Conservation (phyloP, 1,140 invertebrate species). For the Magallana angulata region DNA sequence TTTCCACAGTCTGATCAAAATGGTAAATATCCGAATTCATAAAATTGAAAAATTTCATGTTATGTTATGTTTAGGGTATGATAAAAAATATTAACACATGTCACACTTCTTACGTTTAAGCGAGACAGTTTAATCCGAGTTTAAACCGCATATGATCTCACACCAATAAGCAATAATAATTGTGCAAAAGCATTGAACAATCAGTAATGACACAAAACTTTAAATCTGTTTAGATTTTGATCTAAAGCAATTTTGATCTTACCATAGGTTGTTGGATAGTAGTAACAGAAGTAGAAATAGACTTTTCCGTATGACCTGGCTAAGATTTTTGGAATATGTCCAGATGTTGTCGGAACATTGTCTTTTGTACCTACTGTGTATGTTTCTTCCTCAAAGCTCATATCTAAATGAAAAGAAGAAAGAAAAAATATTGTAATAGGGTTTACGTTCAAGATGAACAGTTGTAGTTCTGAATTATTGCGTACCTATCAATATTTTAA, state of each 20-base stretch:
- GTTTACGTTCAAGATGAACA: no score
- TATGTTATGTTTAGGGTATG: background rate
- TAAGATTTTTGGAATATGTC: background rate
- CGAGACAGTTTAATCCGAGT: no score
- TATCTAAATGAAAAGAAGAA: background rate
- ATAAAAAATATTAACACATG: background rate
- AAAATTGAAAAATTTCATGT: background rate
- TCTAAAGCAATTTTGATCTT: background rate
- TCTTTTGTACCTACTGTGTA: background rate
- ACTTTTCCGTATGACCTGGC: background rate
- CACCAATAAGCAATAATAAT: background rate
- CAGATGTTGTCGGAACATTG: background rate
- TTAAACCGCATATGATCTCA: no score
- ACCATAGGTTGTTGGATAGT: conserved; percentile 14
- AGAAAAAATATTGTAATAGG: no score
- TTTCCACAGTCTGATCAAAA: background rate
- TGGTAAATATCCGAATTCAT: background rate
- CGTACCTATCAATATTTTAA: no score
- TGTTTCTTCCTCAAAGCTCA: background rate
- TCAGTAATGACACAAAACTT: no score
- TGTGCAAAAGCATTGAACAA: background rate
- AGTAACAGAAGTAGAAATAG: background rate
- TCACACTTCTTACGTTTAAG: no score
- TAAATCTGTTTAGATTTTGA: no score
- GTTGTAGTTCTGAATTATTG: no score